These are phyloP conservation scores for Edolisoma coerulescens DNA, from an alignment of 2,113 vertebrate genomes.

Conservation along the genomic window DNA sequence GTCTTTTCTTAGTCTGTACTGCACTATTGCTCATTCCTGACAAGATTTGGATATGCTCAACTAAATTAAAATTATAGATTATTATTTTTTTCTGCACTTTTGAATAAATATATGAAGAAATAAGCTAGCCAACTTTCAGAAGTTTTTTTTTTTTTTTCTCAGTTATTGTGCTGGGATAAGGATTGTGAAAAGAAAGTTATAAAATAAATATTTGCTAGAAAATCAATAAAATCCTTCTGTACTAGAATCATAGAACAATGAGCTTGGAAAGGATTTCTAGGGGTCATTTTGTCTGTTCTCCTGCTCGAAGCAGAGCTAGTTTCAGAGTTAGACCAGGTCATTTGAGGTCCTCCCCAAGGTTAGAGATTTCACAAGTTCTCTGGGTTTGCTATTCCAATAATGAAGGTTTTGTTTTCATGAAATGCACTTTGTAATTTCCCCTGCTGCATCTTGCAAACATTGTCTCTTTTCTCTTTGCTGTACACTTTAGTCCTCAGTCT, in stretches of 20 bases:
- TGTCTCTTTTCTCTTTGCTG: background rate
- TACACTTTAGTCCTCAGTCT: background rate
- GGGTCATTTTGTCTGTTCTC: background rate
- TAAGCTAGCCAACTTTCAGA: background rate
- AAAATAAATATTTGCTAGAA: background rate
- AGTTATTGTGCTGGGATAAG: background rate
- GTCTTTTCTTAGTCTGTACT: background rate
- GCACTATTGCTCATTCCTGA: background rate
- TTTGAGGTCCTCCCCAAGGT: background rate
- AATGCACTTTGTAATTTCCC: background rate
- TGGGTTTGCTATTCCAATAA: background rate
- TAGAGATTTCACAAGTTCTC: background rate
- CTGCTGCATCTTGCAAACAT: background rate
- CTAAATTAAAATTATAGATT: background rate
- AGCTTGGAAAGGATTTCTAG: background rate
- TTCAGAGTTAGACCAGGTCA: background rate
- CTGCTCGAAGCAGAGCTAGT: background rate
- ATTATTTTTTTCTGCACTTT: background rate
- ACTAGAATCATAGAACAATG: background rate
- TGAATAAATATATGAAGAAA: background rate
- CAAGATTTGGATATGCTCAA: background rate
- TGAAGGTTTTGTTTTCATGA: background rate
- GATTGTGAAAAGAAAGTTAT: background rate
- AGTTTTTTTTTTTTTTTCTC: background rate
- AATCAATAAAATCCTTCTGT: background rate